phyloP scores from a whole-genome alignment of 2,797 vertebrate genomes.

The Pseudochaenichthys georgianus region DNA sequence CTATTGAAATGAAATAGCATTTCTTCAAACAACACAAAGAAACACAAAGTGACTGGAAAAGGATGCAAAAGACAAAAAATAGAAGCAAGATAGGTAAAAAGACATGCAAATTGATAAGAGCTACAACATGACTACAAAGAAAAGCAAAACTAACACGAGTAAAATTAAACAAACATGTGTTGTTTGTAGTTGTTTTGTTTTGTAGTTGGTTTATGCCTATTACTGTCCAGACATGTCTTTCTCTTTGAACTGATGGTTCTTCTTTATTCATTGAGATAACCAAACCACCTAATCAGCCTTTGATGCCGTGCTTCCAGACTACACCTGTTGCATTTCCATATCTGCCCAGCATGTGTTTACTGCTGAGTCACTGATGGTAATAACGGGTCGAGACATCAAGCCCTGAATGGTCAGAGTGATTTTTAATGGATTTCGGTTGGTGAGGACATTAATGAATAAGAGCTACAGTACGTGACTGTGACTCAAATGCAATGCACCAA shows the following conservation, averaged over 20 bases:
- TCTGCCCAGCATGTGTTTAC: conserved; percentile 32
- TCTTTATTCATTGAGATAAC: conserved; percentile 8
- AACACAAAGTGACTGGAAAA: background rate
- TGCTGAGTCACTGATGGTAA: conserved; percentile 61
- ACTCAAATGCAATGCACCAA: conserved; percentile 23
- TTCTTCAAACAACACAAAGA: background rate
- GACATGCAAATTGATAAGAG: background rate
- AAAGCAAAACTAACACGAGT: background rate
- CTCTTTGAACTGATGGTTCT: conserved; percentile 10
- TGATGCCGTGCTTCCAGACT: conserved; percentile 18
- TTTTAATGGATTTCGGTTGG: conserved; percentile 44
- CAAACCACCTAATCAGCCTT: conserved; percentile 5
- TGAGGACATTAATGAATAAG: conserved; percentile 10
- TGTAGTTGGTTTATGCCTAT: background rate
- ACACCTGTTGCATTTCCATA: conserved; percentile 44
- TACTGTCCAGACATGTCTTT: background rate
- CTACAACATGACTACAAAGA: background rate
- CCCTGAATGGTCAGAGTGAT: conserved; percentile 17
- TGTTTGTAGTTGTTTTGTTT: background rate
- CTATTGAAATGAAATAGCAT: background rate
- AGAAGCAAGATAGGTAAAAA: background rate
- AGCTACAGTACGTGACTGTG: conserved; percentile 15
- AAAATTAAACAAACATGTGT: background rate
- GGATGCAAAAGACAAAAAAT: background rate
- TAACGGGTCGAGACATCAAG: conserved; percentile 35